Conservation (phyloP, 2,113 vertebrate genomes). For the Ciconia maguari region DNA sequence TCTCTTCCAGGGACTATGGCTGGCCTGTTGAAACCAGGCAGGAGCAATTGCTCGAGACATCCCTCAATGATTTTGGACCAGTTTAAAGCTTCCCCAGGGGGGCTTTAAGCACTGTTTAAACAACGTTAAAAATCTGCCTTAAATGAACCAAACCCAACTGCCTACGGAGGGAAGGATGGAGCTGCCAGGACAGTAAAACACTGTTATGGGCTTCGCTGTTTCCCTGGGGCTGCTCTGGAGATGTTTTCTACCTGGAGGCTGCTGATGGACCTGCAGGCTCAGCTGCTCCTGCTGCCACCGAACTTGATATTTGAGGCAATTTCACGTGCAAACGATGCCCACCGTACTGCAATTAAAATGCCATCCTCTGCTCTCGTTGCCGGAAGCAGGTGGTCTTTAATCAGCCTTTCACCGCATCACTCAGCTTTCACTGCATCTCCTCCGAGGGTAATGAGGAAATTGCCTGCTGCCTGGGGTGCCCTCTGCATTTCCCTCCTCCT, state of each 20-base stretch:
- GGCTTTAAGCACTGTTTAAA: constrained; percentile 1
- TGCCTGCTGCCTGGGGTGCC: background rate
- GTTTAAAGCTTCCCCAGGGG: background rate
- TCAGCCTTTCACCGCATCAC: background rate
- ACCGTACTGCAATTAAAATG: constrained; percentile 26
- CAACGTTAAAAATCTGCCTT: background rate
- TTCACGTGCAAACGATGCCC: constrained; percentile 44
- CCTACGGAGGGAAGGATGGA: background rate
- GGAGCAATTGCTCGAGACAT: background rate
- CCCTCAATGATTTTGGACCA: background rate
- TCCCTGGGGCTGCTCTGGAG: background rate
- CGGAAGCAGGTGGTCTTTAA: constrained; percentile 38
- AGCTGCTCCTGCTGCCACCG: background rate
- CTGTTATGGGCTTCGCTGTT: fast-evolving
- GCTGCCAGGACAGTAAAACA: background rate
- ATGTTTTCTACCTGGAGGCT: background rate
- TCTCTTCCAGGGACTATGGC: background rate
- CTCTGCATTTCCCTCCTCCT: background rate
- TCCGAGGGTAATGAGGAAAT: background rate
- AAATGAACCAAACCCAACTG: background rate
- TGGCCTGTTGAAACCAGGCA: background rate
- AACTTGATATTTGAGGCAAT: constrained; percentile 17
- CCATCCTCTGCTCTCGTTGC: background rate
- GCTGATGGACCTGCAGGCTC: background rate
- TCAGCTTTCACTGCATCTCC: background rate